Conservation (phyloP, 2,888 invertebrate genomes). For the Lydus trimaculatus region DNA sequence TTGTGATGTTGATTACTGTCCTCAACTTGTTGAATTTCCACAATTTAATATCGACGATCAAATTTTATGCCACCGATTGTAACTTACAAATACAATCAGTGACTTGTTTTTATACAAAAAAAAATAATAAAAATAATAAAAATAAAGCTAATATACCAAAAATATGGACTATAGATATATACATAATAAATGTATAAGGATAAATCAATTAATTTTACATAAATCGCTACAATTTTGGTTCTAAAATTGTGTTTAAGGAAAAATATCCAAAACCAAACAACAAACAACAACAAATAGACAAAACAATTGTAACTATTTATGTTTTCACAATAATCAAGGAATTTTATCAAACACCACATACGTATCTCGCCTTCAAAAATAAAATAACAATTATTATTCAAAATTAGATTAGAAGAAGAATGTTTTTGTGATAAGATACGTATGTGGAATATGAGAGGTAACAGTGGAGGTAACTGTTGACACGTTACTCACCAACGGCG, state of each 20-base stretch:
- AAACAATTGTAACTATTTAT: slow-evolving; percentile 34
- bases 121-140: not conserved
- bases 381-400: slow-evolving; percentile 15
- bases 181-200: slow-evolving; percentile 9
- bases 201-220: slow-evolving; percentile 25
- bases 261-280: slow-evolving; percentile 2
- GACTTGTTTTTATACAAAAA: too few relatives aligned
- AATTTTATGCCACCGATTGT: slow-evolving; percentile 54
- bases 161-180: slow-evolving; percentile 29
- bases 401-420: not conserved
- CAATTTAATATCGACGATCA: slow-evolving; percentile 45
- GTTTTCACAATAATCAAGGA: slow-evolving; percentile 27
- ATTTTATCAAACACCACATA: slow-evolving; percentile 23
- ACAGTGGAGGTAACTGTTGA: slow-evolving; percentile 47
- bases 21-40: slow-evolving; percentile 48
- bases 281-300: slow-evolving; percentile 22
- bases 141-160: slow-evolving; percentile 43
- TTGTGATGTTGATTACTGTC: slow-evolving; percentile 45
- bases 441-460: slow-evolving; percentile 42
- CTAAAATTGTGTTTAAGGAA: not conserved
- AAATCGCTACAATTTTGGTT: slow-evolving; percentile 26
- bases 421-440: slow-evolving; percentile 29
- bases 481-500: slow-evolving; percentile 61
- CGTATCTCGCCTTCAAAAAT: slow-evolving; percentile 15
- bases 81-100: slow-evolving; percentile 63